Evolutionary conservation across 1,140 invertebrate species (phyloP).

Genomic region (Drosophila asahinai): DNA sequence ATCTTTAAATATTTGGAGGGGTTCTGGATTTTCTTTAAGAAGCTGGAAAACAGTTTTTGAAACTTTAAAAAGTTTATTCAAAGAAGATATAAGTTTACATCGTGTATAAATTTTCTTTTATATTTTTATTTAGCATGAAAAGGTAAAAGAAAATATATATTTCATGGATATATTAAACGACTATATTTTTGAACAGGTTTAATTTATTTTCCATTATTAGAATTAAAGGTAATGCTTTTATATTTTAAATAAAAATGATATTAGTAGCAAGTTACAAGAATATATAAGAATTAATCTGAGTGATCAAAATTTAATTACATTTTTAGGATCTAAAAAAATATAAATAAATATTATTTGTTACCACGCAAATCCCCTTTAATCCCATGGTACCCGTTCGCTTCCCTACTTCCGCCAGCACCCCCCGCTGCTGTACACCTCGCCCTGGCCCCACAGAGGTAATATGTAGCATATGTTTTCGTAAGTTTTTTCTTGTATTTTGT

Average conservation of each 20-base stretch:
- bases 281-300: too few species aligned
- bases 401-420: conserved; percentile 43
- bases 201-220: neutral
- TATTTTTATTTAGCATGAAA: too few species aligned
- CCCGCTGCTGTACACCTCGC: conserved; percentile 35
- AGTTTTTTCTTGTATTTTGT: conserved; percentile 83
- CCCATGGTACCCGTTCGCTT: conserved; percentile 22
- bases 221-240: too few species aligned
- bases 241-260: too few species aligned
- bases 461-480: conserved; percentile 84
- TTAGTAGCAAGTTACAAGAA: too few species aligned
- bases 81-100: too few species aligned
- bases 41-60: neutral
- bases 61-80: neutral
- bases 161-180: too few species aligned
- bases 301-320: neutral
- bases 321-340: neutral
- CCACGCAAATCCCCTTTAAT: fast-evolving
- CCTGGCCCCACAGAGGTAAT: conserved; percentile 66
- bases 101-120: too few species aligned
- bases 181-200: neutral
- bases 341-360: neutral
- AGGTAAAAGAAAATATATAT: too few species aligned
- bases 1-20: neutral
- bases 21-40: neutral